phyloP scores from a whole-genome alignment of 2,113 vertebrate species.

The Casuarius casuarius region DNA sequence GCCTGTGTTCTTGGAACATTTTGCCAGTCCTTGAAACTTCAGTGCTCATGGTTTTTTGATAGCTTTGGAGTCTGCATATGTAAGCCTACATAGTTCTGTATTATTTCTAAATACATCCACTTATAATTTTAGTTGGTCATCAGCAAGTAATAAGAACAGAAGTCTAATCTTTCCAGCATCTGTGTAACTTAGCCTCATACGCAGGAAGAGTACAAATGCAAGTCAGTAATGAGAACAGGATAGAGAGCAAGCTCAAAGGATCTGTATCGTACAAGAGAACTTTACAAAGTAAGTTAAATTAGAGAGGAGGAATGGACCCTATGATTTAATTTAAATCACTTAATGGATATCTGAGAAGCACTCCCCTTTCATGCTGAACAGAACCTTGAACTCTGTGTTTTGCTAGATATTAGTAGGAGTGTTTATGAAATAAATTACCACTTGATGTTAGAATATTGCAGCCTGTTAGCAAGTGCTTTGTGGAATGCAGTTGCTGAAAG shows the following conservation, averaged over 20 bases:
- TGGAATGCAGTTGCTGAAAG: neutral
- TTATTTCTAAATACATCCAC: neutral
- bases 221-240: neutral
- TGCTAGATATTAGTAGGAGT: neutral
- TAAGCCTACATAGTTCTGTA: neutral
- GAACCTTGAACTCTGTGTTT: neutral
- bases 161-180: neutral
- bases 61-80: neutral
- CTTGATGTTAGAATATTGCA: neutral
- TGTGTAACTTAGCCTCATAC: neutral
- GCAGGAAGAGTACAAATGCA: neutral
- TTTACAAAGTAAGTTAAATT: neutral
- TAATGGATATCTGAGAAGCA: neutral
- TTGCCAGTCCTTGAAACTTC: neutral
- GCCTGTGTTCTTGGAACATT: neutral
- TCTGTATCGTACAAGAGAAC: neutral
- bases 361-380: neutral
- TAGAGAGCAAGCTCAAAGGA: neutral
- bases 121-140: neutral
- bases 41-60: fast-evolving
- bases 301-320: neutral
- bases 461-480: neutral
- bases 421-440: neutral
- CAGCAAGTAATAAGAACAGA: neutral
- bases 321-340: neutral